Base-by-base conservation (phyloP, 1,140 invertebrate species). In the Diuraphis noxia region DNA sequence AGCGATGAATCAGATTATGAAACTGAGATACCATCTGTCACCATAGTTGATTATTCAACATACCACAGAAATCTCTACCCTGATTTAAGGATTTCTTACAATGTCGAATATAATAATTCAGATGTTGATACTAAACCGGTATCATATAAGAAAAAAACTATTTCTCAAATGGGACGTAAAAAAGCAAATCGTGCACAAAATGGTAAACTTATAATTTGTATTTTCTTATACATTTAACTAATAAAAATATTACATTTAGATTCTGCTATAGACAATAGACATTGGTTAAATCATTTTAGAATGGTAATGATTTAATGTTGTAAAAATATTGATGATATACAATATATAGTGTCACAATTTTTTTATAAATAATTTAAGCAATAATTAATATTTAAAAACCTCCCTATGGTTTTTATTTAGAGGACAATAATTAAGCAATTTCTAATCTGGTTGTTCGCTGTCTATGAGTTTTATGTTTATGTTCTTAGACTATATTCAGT, bases 171-270 rank as follows among this genome's bases (percentile, higher is more conserved):
- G 72, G 88, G 88, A 81, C 63, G 88, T 2, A 90, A 34, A 34
- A 90, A 90, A 90, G 72, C 72, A 25, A 90, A 90, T 79, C 72
- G 88, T 25, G 43, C 72, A 36, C 88, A 81, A 90, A 90, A 90
- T 49, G 88, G 88, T 90, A 90, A 2, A 36, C 40, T 41, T 79
- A 81, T 81, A 40, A 41, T 19, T 56, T 87, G 17, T 46, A 88
- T 88, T 72, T 77, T 6, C 13, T n/a, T 43, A 49, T 46, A 19
- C 2, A 19, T 46, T 86, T 63, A 21, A 21, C 25, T 43, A 63
- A 9, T 34, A 38, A 43, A 72, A 77, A n/a, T 88, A 88, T 56
- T 7, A 4, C 3, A 63, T 63, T 19, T 23, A 49, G 2, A 84
- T 23, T 41, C 1, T 84, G 30, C 43, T 82, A 9, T 43, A 0